phyloP scores from a whole-genome alignment of 1,140 invertebrate genomes.

The Magallana angulata region DNA sequence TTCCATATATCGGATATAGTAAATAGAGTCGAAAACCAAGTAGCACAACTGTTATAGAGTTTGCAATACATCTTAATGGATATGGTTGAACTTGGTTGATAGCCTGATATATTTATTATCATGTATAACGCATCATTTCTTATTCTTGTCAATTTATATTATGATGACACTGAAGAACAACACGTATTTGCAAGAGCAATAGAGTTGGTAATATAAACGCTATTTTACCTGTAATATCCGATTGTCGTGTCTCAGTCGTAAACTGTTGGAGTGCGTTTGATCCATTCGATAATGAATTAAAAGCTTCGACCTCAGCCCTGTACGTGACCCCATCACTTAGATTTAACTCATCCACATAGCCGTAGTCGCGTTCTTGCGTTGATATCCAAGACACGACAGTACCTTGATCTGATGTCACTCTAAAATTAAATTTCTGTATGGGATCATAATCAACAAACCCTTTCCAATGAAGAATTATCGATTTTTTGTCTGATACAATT shows the following conservation, averaged over 20 bases:
- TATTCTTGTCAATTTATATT: too few species aligned
- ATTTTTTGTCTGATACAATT: background rate
- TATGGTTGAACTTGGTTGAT: too few species aligned
- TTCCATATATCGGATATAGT: too few species aligned
- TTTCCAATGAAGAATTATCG: background rate
- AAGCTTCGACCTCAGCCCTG: conserved; percentile 7
- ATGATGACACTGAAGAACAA: too few species aligned
- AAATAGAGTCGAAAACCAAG: too few species aligned
- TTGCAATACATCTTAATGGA: too few species aligned
- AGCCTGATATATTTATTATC: too few species aligned
- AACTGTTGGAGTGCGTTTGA: background rate
- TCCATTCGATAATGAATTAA: background rate
- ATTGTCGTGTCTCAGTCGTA: background rate
- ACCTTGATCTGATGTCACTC: background rate
- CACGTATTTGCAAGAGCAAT: too few species aligned
- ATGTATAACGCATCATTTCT: too few species aligned
- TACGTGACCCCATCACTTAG: background rate
- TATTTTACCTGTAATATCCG: background rate
- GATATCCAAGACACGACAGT: background rate
- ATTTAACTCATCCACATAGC: background rate
- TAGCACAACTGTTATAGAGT: too few species aligned
- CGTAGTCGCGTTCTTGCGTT: background rate
- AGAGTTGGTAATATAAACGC: too few species aligned
- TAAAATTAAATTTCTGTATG: background rate
- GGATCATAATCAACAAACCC: background rate